These are phyloP conservation scores for Athetis lepigone DNA, from an alignment of 2,888 invertebrate genomes.

Conservation along the genomic window DNA sequence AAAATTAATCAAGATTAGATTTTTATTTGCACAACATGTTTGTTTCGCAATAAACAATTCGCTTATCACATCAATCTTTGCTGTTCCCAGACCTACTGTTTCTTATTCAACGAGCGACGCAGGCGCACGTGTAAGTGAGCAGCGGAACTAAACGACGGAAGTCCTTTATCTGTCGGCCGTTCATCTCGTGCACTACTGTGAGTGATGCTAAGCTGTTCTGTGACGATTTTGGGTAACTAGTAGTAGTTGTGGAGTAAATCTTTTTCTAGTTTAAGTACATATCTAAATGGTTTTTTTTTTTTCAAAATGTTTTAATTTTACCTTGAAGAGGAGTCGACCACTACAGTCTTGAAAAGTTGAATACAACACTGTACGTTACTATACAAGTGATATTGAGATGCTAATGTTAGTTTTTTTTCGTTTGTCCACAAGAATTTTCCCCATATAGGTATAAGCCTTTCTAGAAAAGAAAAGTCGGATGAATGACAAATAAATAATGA, in stretches of 20 bases:
- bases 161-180: constrained; percentile 83
- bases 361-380: no score
- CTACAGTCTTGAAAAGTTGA: no score
- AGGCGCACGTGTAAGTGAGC: constrained; percentile 72
- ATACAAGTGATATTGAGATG: no score
- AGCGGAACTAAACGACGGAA: constrained; percentile 85
- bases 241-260: neutral
- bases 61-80: neutral
- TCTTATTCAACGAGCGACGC: constrained; percentile 18
- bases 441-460: no score
- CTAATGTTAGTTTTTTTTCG: no score
- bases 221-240: constrained; percentile 32
- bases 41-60: neutral
- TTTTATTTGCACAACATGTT: no score
- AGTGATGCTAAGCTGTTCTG: constrained; percentile 27
- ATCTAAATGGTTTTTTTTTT: neutral
- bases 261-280: neutral
- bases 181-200: constrained; percentile 76
- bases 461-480: no score
- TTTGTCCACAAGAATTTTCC: no score
- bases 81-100: constrained; percentile 35
- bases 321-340: neutral
- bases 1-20: no score
- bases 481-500: no score
- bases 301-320: neutral